Conservation (phyloP, 2,888 invertebrate genomes). For the Actias luna region DNA sequence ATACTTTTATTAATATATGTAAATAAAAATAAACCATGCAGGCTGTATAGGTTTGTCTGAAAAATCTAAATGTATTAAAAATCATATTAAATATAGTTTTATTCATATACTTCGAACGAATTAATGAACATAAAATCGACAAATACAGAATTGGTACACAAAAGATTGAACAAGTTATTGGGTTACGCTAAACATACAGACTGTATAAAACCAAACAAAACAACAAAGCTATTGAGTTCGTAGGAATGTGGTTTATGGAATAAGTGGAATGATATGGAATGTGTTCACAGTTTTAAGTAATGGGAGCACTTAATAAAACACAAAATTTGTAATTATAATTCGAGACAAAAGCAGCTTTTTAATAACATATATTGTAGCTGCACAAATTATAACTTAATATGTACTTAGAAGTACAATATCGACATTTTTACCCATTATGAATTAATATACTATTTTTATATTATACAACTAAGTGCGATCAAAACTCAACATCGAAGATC, state of each 20-base stretch:
- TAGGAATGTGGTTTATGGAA: conserved; percentile 18
- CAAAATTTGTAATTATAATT: background rate
- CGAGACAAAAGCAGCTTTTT: background rate
- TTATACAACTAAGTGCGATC: background rate
- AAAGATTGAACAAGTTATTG: conserved; percentile 2
- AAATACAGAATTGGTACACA: background rate
- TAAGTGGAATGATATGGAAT: conserved; percentile 17
- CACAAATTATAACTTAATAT: background rate
- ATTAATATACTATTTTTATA: background rate
- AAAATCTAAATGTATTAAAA: no score
- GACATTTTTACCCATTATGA: background rate
- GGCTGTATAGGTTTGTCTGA: no score
- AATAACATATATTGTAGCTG: background rate
- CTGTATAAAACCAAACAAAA: conserved; percentile 17
- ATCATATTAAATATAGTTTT: no score
- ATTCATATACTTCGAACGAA: no score
- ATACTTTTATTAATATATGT: no score
- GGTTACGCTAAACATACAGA: conserved; percentile 12
- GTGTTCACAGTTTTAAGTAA: background rate
- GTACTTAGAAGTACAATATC: background rate
- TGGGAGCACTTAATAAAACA: background rate
- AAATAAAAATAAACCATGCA: no score
- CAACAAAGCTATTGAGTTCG: conserved; percentile 14
- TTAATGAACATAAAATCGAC: background rate
- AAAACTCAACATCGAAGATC: background rate